A percentile compares a stretch with the other conserved stretches of the same genome.
Conservation (phyloP, 2,797 vertebrate genomes). For the Salmo trutta region DNA sequence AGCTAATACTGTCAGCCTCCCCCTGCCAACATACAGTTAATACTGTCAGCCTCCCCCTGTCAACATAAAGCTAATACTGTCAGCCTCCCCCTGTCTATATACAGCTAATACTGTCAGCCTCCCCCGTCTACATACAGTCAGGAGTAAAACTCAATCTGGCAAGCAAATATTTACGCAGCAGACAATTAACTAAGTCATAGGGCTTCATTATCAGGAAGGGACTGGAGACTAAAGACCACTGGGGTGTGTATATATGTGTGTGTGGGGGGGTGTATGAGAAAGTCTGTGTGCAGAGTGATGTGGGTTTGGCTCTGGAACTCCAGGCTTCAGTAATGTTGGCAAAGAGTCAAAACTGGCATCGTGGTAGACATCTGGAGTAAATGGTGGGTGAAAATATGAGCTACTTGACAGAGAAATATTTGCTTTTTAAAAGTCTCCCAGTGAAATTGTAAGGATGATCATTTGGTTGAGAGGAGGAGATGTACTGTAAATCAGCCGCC, state of each 20-base stretch:
- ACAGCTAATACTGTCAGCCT: no score
- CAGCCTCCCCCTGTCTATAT: no score
- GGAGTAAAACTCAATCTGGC: neutral
- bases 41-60: no score
- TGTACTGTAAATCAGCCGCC: neutral
- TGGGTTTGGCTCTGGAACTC: neutral
- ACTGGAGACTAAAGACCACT: neutral
- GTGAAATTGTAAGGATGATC: neutral
- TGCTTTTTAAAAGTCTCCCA: neutral
- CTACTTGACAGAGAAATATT: slow-evolving; percentile 3
- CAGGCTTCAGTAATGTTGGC: neutral
- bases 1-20: no score
- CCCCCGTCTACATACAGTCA: neutral
- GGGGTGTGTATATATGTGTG: neutral
- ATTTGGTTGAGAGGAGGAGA: neutral
- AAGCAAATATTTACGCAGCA: neutral
- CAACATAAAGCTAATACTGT: no score
- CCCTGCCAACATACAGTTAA: no score
- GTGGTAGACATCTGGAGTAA: slow-evolving; percentile 13
- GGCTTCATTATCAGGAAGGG: neutral
- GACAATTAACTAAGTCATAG: neutral
- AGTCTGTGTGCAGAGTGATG: neutral
- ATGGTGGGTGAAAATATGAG: slow-evolving; percentile 6
- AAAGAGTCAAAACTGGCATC: slow-evolving; percentile 2
- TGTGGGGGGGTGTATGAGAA: neutral